A percentile compares a stretch with the other conserved stretches of the same genome.
phyloP scores from a whole-genome alignment of 2,888 invertebrate genomes.

The Tenthredo distinguenda region DNA sequence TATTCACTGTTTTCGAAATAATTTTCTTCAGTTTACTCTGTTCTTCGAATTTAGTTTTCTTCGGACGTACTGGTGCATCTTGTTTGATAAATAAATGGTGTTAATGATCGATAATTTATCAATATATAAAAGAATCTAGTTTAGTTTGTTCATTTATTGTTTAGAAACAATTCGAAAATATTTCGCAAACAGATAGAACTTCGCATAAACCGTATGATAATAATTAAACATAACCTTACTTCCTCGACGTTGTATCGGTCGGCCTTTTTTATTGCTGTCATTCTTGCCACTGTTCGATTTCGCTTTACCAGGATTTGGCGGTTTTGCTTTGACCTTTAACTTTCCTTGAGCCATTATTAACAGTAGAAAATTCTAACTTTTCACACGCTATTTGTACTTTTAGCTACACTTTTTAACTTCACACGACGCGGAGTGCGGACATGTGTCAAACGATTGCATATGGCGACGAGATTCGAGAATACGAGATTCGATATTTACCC shows the following conservation, averaged over 20 bases:
- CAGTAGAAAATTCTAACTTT: slow-evolving; percentile 78
- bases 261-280: slow-evolving; percentile 79
- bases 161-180: background rate
- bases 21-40: slow-evolving; percentile 84
- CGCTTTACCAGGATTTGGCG: slow-evolving; percentile 80
- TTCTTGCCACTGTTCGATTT: slow-evolving; percentile 72
- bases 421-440: background rate
- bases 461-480: background rate
- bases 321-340: slow-evolving; percentile 83
- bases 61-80: slow-evolving; percentile 85
- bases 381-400: background rate
- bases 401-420: background rate
- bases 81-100: slow-evolving; percentile 1
- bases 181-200: background rate
- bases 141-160: slow-evolving; percentile 17
- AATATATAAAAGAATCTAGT: slow-evolving; percentile 44
- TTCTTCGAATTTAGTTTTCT: slow-evolving; percentile 82
- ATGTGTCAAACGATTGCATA: background rate
- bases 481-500: background rate
- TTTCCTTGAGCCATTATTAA: slow-evolving; percentile 85
- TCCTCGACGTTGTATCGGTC: slow-evolving; percentile 81
- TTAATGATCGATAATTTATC: slow-evolving; percentile 56
- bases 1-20: slow-evolving; percentile 86
- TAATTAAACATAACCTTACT: slow-evolving; percentile 78
- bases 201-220: background rate